Evolutionary conservation across 2,113 vertebrate species (phyloP), one percentile per base, ranked within the genome.

Genomic region (Psophia crepitans): DNA sequence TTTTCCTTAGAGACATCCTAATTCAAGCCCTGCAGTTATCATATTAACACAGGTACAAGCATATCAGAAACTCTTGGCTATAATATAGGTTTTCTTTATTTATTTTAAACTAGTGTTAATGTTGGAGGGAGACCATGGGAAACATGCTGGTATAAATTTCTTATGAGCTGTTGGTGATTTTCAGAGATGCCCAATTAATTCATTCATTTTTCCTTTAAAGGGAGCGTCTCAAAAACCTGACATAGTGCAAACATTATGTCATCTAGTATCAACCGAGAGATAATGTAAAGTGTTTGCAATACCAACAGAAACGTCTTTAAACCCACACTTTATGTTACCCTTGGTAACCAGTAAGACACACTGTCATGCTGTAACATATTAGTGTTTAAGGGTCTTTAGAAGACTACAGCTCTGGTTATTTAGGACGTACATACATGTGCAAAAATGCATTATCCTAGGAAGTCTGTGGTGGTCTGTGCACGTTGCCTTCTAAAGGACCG

Each of bases 11-110:
- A 92, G 91, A 88, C 39, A 79, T 37, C 19, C 26, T 85, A 93
- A 91, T 97, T 95, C 77, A 87, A 85, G 46, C 54, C 68, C n/a
- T 66, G 70, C 11, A 54, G 66, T 95, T 96, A 89, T 57, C 68
- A 15, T 41, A 56, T 93, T 82, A 96, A 33, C 22, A 7, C 90
- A 92, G 56, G 70, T 51, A 57, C 41, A 89, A 95, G 44, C 28
- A 6, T 93, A 85, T 33, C 84, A 64, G 75, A 88, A 86, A 77
- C 74, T 81, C 71, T 41, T 58, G 35, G 37, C 65, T 94, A 60
- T 84, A 66, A 82, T 56, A 83, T 26, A 60, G 48, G 26, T 79
- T 84, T 96, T 37, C 58, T 87, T 95, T 95, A 79, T 94, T 92
- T 83, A 35, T 68, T 86, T 69, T 53, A 95, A 94, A 65, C 43